A percentile compares a stretch with the other conserved stretches of the same genome.
Conservation (phyloP, 2,113 vertebrate species). For the Chionis minor region DNA sequence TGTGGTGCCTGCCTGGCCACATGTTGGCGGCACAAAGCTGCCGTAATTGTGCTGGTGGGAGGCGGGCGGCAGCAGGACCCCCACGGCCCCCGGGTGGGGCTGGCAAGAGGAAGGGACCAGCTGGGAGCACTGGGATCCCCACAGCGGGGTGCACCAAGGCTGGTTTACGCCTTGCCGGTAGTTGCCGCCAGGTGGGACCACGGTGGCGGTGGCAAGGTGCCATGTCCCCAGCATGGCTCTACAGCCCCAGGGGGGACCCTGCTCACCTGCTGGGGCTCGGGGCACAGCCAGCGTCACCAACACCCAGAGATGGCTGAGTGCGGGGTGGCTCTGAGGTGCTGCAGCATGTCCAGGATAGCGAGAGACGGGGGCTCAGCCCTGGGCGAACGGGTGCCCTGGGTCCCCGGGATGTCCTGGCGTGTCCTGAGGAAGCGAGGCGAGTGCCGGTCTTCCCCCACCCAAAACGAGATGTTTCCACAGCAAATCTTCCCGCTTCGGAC, state of each 20-base stretch:
- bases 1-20: neutral
- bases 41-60: neutral
- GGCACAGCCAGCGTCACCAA: accelerated
- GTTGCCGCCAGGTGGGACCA: neutral
- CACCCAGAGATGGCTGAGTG: neutral
- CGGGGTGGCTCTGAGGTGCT: neutral
- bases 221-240: accelerated
- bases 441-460: accelerated
- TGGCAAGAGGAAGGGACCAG: accelerated
- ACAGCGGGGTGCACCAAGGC: accelerated
- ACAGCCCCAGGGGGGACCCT: neutral
- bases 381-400: accelerated
- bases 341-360: accelerated
- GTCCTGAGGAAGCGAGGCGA: accelerated
- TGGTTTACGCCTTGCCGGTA: accelerated
- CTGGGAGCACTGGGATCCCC: neutral
- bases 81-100: accelerated
- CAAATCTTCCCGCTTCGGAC: neutral
- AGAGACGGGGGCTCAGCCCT: neutral
- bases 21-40: neutral
- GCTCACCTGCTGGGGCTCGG: accelerated
- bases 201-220: neutral
- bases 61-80: neutral
- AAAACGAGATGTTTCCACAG: accelerated
- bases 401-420: neutral